A percentile compares a stretch with the other conserved stretches of the same genome.
Conservation (phyloP, 2,888 invertebrate species). For the Diaphora mendica region DNA sequence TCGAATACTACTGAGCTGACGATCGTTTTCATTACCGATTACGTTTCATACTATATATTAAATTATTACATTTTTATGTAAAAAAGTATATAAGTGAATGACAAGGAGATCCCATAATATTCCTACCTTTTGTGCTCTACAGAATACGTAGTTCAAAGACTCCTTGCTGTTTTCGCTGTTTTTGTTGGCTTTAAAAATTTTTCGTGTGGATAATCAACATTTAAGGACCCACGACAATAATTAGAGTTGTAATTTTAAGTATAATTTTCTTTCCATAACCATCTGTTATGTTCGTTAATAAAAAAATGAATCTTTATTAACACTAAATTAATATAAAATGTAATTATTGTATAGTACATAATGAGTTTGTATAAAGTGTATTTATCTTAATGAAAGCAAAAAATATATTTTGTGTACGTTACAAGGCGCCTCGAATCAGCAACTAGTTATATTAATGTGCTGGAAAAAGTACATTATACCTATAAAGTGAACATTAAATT, state of each 20-base stretch:
- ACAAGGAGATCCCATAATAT: conserved; percentile 8
- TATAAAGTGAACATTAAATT: conserved; percentile 24
- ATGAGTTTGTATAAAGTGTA: conserved; percentile 53
- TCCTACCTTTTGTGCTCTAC: conserved; percentile 18
- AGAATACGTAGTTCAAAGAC: conserved; percentile 19
- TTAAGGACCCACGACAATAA: conserved; percentile 79
- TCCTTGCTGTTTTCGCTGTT: conserved; percentile 32
- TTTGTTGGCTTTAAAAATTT: conserved; percentile 20
- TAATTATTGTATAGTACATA: conserved; percentile 46
- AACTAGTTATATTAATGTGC: conserved; percentile 32
- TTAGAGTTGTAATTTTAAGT: conserved; percentile 70
- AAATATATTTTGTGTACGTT: conserved; percentile 39
- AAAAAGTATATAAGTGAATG: neutral
- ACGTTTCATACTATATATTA: neutral
- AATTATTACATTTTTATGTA: neutral
- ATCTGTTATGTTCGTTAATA: conserved; percentile 41
- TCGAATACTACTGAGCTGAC: neutral
- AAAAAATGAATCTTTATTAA: conserved; percentile 53
- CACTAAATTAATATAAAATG: conserved; percentile 41
- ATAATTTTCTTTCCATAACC: conserved; percentile 42
- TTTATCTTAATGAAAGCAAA: conserved; percentile 36
- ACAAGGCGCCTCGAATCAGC: conserved; percentile 15
- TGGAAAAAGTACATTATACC: conserved; percentile 20
- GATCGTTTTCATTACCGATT: no score
- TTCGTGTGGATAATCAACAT: conserved; percentile 57